Evolutionary conservation across 2,113 vertebrate species (phyloP), one percentile per base, ranked within the genome.

Genomic region (Callipepla californica): DNA sequence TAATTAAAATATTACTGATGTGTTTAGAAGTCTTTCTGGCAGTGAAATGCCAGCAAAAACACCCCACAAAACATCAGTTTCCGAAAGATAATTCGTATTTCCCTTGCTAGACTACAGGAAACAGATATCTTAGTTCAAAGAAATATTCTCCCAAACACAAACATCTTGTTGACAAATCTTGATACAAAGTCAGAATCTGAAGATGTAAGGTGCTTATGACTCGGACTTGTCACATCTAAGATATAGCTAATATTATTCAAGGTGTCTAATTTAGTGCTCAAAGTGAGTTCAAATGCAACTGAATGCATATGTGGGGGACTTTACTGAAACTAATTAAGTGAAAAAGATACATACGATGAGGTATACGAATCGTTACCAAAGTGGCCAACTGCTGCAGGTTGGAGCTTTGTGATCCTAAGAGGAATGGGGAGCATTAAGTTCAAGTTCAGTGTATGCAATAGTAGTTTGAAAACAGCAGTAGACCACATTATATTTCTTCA

Each of bases 401-500:
- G 84, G 66, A 81, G 67, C 42, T 85, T 87, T 84, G 66, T 92
- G 91, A 87, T 93, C 58, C 26, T 84, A 48, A 87, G 90, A 30
- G 69, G 53, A 87, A 85, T 48, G 25, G 26, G 23, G 19, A 89
- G 5, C 66, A 38, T 78, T 83, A 91, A 28, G 36, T 68, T 67
- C 55, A 42, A 90, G 25, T 88, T 80, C 47, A 48, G 62, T 72
- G 61, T 80, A 80, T 10, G 57, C 25, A 83, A 13, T 11, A 70
- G 38, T 78, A 2, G 28, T 86, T 68, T 92, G 55, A 87, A 89
- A 96, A 57, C 17, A 69, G 22, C 55, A 50, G 36, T 38, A 69
- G 5, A 69, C 7, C 70, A 62, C 26, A 16, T 26, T 57, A 26
- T 67, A 87, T 80, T 93, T 92, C 74, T 92, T 25, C 62, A 87